A percentile compares a stretch with the other conserved stretches of the same genome.
Conservation (phyloP, 2,797 vertebrate species). For the Diceros bicornis region DNA sequence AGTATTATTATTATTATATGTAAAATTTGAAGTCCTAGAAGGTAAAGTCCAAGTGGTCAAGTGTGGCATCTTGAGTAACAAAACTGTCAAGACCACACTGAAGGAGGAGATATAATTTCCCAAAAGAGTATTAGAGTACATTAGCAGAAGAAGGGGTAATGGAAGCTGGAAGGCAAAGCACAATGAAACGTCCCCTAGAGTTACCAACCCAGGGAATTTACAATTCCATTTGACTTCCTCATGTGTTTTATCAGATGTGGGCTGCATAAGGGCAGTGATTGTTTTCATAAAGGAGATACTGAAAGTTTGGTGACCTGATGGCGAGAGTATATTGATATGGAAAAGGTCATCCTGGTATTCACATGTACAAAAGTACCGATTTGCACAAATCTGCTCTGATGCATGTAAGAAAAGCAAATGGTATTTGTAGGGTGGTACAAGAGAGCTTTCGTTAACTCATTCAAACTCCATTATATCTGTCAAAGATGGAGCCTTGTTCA, state of each 20-base stretch:
- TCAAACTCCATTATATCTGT: not conserved
- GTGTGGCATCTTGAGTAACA: not conserved
- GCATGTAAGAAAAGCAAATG: not conserved
- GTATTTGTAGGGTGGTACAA: not conserved
- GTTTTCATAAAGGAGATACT: not conserved
- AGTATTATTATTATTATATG: not conserved
- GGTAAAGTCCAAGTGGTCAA: not conserved
- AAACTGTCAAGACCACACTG: not conserved
- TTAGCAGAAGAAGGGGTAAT: not conserved
- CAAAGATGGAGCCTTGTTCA: not conserved
- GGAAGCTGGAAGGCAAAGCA: not conserved
- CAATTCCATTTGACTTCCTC: not conserved
- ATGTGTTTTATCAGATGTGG: not conserved
- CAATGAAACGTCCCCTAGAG: not conserved
- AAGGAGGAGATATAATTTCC: not conserved
- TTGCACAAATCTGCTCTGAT: not conserved
- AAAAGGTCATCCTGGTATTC: not conserved
- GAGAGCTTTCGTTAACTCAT: not conserved
- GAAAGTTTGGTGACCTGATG: not conserved
- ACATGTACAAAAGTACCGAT: not conserved
- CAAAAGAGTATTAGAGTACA: not conserved
- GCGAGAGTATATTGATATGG: not conserved
- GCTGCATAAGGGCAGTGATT: not conserved
- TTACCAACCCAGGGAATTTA: not conserved
- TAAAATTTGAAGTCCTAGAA: not conserved